Base-by-base conservation (phyloP, 2,888 invertebrate species). In the Drosophila sordidula region DNA sequence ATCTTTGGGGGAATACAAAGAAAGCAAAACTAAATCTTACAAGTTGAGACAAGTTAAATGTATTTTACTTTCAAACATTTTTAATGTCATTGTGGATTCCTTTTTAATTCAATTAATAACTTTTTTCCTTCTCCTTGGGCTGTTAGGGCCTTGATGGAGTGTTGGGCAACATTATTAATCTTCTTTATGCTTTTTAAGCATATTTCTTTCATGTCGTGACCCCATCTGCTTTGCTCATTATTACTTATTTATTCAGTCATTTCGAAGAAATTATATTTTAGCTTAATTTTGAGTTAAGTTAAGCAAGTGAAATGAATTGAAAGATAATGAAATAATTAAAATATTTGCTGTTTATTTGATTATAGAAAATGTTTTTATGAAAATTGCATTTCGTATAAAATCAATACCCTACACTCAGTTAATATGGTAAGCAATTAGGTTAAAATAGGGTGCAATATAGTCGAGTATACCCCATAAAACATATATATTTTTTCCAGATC, bases 91-190 rank as follows among this genome's bases (percentile, higher is more conserved):
- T 34, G 6, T 14, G 18, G 32, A 41, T 34, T 34, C 12, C 39
- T 42, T 49, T 29, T 36, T 42, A 34, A 63, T 36, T 34, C 18
- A 63, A 63, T 44, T 50, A 44, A 50, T 11, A 44, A 50, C 36
- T 6, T 36, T 42, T 44, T 25, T 18, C 29, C n/a, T 16, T 3
- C 6, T 4, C 12, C 14, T 63, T 42, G 8, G 18, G 16, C 32
- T 12, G 44, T 14, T 18, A 8, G 11, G 16, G 9, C n/a, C 32
- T n/a, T 12, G 26, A 5, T 26, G 26, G 26, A 29, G 26, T 29
- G 8, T 16, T 18, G 32, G 41, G 8, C 54, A 46, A 8, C 46
- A 47, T 62, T 49, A 50, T 63, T 63, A 50, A 63, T 63, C 44
- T 32, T 44, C 22, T 38, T 63, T 36, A 22, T 38, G 25, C 12